Percentiles rank a stretch among this genome's conserved stretches.
Evolutionary conservation across 2,888 invertebrate species (phyloP).

Genomic region (Pammene aurita): DNA sequence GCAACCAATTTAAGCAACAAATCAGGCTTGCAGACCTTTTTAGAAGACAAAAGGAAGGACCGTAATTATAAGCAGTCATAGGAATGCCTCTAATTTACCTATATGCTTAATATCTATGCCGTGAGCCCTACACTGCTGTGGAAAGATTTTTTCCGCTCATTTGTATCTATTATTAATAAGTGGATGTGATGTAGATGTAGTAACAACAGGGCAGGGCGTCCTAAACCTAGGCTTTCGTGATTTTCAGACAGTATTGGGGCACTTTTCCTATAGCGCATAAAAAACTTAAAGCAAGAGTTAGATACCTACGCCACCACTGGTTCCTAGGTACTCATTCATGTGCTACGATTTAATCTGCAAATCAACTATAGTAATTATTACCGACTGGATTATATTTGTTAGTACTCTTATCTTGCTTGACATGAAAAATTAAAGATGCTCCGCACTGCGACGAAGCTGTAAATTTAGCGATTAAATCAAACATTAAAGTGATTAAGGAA

Average conservation of each 20-base stretch:
- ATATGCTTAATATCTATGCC: not conserved
- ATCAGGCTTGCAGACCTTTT: not conserved
- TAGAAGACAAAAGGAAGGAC: not conserved
- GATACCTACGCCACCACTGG: too few relatives aligned
- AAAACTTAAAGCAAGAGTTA: too few relatives aligned
- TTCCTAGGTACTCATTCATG: too few relatives aligned
- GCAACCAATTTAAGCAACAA: not conserved
- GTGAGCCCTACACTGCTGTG: not conserved
- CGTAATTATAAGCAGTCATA: not conserved
- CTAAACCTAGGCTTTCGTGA: too few relatives aligned
- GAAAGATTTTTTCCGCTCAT: not conserved
- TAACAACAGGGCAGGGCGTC: too few relatives aligned
- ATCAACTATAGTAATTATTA: not conserved
- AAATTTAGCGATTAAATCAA: constrained; percentile 29
- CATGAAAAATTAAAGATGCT: constrained; percentile 17
- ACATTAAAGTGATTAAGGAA: constrained; percentile 31
- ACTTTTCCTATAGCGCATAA: too few relatives aligned
- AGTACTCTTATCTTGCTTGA: not conserved
- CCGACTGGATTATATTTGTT: constrained; percentile 12
- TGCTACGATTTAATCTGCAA: not conserved
- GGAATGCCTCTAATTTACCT: not conserved
- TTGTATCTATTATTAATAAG: not conserved
- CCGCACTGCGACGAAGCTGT: not conserved
- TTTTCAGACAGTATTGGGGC: too few relatives aligned
- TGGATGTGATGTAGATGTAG: not conserved